phyloP scores from a whole-genome alignment of 92 coral and sea anemone species.

The Siderastrea radians region DNA sequence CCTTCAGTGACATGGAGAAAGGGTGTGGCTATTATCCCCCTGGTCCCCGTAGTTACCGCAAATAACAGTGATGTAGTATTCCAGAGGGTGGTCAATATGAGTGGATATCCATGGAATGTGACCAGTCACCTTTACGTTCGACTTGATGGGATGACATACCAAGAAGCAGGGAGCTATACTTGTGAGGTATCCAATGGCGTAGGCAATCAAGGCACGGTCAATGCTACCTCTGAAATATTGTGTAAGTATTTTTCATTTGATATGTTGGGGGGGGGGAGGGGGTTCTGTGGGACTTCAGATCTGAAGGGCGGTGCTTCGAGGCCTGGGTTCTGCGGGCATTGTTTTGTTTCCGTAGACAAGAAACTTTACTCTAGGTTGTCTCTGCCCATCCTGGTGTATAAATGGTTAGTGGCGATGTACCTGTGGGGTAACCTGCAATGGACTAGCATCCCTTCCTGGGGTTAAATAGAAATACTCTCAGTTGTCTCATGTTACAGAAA shows the following conservation, averaged over 20 bases:
- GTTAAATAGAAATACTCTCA: too few species aligned
- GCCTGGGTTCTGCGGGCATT: too few species aligned
- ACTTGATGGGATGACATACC: constrained; percentile 47
- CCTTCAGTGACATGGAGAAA: constrained; percentile 66
- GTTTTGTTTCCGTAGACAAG: too few species aligned
- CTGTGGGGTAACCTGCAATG: too few species aligned
- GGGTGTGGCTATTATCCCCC: constrained; percentile 1
- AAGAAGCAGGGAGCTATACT: constrained; percentile 76
- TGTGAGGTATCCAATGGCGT: constrained; percentile 59
- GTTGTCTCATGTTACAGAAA: too few species aligned
- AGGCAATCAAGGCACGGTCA: constrained; percentile 1
- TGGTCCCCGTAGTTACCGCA: background rate
- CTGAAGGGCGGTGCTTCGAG: too few species aligned
- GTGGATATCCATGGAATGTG: constrained; percentile 32
- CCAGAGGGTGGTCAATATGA: constrained; percentile 7
- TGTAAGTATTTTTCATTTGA: constrained; percentile 47
- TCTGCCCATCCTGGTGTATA: too few species aligned
- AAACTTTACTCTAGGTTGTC: too few species aligned
- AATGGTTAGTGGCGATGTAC: too few species aligned
- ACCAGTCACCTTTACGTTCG: constrained; percentile 62
- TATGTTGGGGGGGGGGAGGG: too few species aligned
- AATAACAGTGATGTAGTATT: background rate
- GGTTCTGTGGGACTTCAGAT: too few species aligned
- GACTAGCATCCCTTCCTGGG: too few species aligned
- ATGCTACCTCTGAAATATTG: constrained; percentile 45